These are phyloP conservation scores for Notolepis coatsorum DNA, from an alignment of 2,797 vertebrate genomes.

Conservation along the genomic window DNA sequence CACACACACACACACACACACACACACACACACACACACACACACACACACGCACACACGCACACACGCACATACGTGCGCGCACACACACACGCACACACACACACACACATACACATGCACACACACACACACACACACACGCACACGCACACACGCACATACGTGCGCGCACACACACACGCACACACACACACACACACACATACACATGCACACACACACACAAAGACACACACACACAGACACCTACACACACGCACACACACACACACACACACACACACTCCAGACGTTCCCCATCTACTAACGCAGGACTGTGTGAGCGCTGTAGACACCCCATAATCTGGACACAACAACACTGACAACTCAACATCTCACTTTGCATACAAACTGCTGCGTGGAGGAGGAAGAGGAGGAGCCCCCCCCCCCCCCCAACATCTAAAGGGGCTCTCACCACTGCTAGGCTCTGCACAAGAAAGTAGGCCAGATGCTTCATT, in stretches of 20 bases:
- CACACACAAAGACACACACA: no score
- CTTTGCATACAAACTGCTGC: conserved; percentile 51
- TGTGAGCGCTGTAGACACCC: no score
- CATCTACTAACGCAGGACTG: no score
- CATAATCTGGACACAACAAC: conserved; percentile 42
- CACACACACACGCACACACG: neutral
- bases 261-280: no score
- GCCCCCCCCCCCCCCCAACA: conserved; percentile 31
- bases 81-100: neutral
- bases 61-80: neutral
- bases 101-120: neutral
- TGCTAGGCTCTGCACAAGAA: conserved; percentile 67
- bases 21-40: neutral
- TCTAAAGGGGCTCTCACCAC: conserved; percentile 61
- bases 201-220: conserved; percentile 66
- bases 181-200: conserved; percentile 54
- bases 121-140: neutral
- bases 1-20: no score
- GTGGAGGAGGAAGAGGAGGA: no score
- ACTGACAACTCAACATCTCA: conserved; percentile 13
- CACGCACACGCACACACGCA: neutral
- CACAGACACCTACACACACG: no score
- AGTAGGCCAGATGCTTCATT: conserved; percentile 77
- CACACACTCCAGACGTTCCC: no score
- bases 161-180: conserved; percentile 15